Conservation (phyloP, 1,140 invertebrate genomes). For the Leptinotarsa defecta region DNA sequence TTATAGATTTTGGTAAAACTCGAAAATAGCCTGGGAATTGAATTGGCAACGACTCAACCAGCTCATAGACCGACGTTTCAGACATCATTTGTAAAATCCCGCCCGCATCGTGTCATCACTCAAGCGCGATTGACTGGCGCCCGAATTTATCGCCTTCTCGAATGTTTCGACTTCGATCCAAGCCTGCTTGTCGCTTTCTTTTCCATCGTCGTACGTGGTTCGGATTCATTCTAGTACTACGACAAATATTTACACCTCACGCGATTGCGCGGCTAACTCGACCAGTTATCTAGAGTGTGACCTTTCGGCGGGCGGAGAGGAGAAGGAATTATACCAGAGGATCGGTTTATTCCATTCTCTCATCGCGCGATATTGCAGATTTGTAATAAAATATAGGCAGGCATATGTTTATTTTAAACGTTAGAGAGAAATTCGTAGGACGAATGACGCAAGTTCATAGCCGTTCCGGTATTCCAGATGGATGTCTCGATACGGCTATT, state of each 20-base stretch:
- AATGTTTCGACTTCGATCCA: slow-evolving; percentile 16
- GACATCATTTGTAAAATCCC: too few relatives aligned
- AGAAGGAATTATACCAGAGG: neutral
- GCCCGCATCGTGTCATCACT: neutral
- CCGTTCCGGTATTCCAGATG: too few relatives aligned
- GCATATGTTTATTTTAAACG: too few relatives aligned
- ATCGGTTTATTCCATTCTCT: neutral
- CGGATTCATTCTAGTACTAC: slow-evolving; percentile 17
- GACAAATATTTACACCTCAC: slow-evolving; percentile 26
- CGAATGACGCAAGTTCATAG: too few relatives aligned
- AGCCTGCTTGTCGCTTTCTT: slow-evolving; percentile 19
- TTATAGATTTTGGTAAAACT: too few relatives aligned
- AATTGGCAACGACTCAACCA: too few relatives aligned
- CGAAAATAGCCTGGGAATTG: too few relatives aligned
- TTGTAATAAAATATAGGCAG: neutral
- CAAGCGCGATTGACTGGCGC: neutral
- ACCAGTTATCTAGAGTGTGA: slow-evolving; percentile 17
- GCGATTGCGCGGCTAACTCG: slow-evolving; percentile 14
- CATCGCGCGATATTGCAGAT: neutral
- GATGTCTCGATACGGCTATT: neutral
- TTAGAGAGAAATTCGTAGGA: too few relatives aligned
- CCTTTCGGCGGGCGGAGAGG: neutral
- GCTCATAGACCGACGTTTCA: too few relatives aligned
- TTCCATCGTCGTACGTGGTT: neutral
- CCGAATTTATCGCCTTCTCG: neutral